phyloP scores from a whole-genome alignment of 2,888 invertebrate species.

The Didymodactylos carnosus region DNA sequence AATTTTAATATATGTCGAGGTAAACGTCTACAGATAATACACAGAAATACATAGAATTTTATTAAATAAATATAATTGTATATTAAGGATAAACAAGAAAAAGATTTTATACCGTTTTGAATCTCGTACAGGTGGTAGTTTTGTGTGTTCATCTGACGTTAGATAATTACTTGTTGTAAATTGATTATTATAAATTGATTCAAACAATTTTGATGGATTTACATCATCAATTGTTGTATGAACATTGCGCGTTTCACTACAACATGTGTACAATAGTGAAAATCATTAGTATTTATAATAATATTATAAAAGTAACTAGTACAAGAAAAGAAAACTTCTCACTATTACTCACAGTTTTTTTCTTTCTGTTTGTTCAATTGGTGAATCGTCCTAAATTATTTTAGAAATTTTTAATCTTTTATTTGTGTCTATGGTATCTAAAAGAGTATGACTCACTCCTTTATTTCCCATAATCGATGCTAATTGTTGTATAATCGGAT shows the following conservation, averaged over 20 bases:
- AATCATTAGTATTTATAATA: no score
- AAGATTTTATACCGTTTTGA: neutral
- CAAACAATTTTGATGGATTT: neutral
- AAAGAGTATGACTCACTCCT: neutral
- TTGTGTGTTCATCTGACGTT: neutral
- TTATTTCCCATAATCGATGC: neutral
- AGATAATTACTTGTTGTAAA: no score
- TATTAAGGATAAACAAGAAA: neutral
- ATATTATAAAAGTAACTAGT: no score
- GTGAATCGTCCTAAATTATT: neutral
- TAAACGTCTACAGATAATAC: neutral
- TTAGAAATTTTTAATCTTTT: no score
- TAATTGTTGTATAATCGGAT: neutral
- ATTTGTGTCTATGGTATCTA: no score
- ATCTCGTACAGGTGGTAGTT: neutral
- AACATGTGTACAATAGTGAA: no score
- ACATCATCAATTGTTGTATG: neutral
- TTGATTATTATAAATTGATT: no score
- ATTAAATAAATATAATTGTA: neutral
- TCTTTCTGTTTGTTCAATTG: neutral
- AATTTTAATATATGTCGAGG: neutral
- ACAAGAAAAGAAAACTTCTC: no score
- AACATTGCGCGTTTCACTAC: no score
- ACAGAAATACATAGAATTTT: no score
- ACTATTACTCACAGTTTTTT: neutral